Conservation (phyloP, 1,140 invertebrate species). For the Zaprionus capensis region DNA sequence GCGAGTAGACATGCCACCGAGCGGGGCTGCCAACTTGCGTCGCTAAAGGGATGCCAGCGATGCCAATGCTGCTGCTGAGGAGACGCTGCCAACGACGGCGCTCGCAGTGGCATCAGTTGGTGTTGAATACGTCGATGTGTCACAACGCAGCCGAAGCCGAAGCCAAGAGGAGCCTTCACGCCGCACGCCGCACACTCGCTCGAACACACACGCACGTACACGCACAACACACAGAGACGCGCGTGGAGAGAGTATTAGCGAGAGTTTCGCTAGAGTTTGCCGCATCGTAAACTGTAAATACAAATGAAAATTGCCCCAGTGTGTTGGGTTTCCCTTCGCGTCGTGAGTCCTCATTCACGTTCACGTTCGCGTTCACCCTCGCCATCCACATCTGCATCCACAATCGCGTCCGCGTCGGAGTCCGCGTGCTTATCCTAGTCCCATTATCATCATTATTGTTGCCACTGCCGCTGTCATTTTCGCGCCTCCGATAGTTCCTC, state of each 20-base stretch:
- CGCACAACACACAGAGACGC: neutral
- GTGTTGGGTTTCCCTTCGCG: constrained; percentile 14
- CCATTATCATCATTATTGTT: neutral
- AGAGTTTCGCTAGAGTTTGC: neutral
- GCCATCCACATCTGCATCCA: neutral
- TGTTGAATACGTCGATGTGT: constrained; percentile 73
- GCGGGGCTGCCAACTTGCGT: constrained; percentile 30
- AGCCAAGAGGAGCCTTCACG: constrained; percentile 17
- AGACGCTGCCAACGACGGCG: constrained; percentile 20
- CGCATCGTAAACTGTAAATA: constrained; percentile 33
- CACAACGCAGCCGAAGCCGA: constrained; percentile 54
- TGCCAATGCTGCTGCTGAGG: constrained; percentile 3
- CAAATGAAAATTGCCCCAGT: constrained; percentile 45
- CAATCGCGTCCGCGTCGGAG: neutral
- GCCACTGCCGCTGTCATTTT: neutral
- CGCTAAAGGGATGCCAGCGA: constrained; percentile 26
- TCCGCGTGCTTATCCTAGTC: neutral
- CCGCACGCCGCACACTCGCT: constrained; percentile 23
- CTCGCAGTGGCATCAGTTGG: constrained; percentile 62
- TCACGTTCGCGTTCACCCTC: neutral
- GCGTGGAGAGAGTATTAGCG: neutral
- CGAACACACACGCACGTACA: constrained; percentile 32
- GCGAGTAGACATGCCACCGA: neutral
- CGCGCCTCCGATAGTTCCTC: neutral
- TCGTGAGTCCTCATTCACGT: constrained; percentile 5